phyloP scores from a whole-genome alignment of 2,797 vertebrate species.

The Borostomias antarcticus region DNA sequence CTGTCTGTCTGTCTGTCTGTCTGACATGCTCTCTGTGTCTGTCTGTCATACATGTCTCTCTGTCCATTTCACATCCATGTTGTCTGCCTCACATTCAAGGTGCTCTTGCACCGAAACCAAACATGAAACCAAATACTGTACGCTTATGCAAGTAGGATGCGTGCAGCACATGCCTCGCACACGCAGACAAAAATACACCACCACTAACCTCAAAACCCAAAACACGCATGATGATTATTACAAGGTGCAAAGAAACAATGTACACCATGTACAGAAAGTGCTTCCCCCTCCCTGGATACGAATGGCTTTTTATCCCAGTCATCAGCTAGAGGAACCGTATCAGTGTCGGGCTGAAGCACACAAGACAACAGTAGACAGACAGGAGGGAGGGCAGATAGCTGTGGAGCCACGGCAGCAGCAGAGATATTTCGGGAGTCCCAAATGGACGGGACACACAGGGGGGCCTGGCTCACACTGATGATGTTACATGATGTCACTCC shows the following conservation, averaged over 20 bases:
- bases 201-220: too few species aligned
- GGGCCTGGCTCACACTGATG: background rate
- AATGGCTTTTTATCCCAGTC: background rate
- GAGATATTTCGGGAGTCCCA: background rate
- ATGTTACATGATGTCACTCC: background rate
- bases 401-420: background rate
- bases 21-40: too few species aligned
- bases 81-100: background rate
- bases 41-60: too few species aligned
- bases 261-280: slow-evolving; percentile 28
- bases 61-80: background rate
- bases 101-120: slow-evolving; percentile 11
- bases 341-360: background rate
- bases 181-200: slow-evolving; percentile 5
- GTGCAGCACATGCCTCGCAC: background rate
- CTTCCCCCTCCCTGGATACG: slow-evolving; percentile 46
- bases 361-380: background rate
- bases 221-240: slow-evolving; percentile 47
- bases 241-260: slow-evolving; percentile 21
- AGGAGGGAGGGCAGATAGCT: background rate
- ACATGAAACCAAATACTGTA: slow-evolving; percentile 10
- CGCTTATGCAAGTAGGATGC: background rate
- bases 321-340: background rate
- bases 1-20: background rate
- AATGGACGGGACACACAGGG: too few species aligned